Conservation (phyloP, 2,888 invertebrate genomes). For the Strigamia transsilvanica region DNA sequence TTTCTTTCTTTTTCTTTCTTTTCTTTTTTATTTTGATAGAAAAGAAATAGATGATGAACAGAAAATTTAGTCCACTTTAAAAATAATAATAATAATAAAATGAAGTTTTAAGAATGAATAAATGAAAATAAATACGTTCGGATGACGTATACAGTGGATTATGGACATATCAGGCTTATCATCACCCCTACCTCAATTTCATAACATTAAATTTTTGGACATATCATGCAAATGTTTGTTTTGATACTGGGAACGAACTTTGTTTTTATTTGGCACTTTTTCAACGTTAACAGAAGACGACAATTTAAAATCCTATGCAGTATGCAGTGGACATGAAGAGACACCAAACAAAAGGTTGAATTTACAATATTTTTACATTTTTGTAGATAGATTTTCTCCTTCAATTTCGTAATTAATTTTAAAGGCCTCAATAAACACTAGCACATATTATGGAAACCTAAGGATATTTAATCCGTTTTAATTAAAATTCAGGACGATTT, state of each 20-base stretch:
- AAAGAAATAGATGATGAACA: constrained; percentile 18
- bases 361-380: constrained; percentile 35
- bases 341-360: constrained; percentile 29
- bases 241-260: constrained; percentile 7
- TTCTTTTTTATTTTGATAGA: not conserved
- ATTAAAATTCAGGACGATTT: not conserved
- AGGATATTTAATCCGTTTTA: not conserved
- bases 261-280: constrained; percentile 11
- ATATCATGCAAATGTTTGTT: constrained; percentile 40
- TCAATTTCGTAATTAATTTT: not conserved
- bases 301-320: constrained; percentile 27
- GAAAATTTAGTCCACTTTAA: constrained; percentile 11
- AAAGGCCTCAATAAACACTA: constrained; percentile 9
- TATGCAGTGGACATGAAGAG: constrained; percentile 40
- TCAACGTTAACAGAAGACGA: constrained; percentile 8
- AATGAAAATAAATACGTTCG: constrained; percentile 1
- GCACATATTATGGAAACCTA: constrained; percentile 11
- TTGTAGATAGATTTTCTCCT: constrained; percentile 29
- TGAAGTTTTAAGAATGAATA: constrained; percentile 2
- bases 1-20: not conserved
- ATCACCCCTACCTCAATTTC: constrained; percentile 27
- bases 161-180: constrained; percentile 42
- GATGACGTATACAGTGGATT: not conserved
- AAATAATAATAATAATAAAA: not conserved
- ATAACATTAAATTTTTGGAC: constrained; percentile 23